Percentiles rank a stretch among this genome's conserved stretches.
These are phyloP conservation scores for Drosophila pectinifera DNA, from an alignment of 1,140 invertebrate species.

Conservation along the genomic window DNA sequence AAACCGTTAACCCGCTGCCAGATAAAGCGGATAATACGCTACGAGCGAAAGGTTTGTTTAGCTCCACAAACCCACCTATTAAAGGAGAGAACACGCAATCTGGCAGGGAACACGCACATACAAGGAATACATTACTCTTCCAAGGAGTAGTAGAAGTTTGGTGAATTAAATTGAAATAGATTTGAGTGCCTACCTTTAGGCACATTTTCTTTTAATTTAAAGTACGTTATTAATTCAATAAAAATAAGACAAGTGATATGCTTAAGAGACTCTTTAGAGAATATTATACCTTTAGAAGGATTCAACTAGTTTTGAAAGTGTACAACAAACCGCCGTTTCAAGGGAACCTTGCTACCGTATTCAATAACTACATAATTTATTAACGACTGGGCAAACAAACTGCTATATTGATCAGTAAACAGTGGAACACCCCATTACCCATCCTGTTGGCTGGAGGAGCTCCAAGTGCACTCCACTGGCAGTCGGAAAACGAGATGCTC, in stretches of 20 bases:
- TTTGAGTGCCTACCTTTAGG: neutral
- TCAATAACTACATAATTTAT: constrained; percentile 24
- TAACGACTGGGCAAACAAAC: constrained; percentile 44
- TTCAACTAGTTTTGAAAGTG: neutral
- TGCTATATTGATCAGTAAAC: constrained; percentile 41
- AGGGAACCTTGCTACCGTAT: neutral
- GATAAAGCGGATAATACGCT: constrained; percentile 59
- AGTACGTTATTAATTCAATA: no score
- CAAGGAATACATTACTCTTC: neutral
- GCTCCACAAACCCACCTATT: constrained; percentile 2
- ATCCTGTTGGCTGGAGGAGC: neutral
- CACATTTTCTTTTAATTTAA: neutral
- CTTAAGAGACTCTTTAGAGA: no score
- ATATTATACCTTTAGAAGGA: no score
- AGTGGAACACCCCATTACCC: constrained; percentile 1
- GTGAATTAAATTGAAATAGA: neutral
- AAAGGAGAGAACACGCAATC: constrained; percentile 13
- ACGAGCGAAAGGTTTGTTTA: constrained; percentile 64
- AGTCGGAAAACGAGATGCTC: constrained; percentile 47
- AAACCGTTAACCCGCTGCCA: constrained; percentile 49
- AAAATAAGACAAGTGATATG: no score
- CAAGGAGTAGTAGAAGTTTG: neutral
- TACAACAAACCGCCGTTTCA: neutral
- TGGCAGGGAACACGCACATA: neutral
- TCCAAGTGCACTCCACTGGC: constrained; percentile 16